Conservation (phyloP, 1,140 invertebrate species). For the Lineus longissimus region DNA sequence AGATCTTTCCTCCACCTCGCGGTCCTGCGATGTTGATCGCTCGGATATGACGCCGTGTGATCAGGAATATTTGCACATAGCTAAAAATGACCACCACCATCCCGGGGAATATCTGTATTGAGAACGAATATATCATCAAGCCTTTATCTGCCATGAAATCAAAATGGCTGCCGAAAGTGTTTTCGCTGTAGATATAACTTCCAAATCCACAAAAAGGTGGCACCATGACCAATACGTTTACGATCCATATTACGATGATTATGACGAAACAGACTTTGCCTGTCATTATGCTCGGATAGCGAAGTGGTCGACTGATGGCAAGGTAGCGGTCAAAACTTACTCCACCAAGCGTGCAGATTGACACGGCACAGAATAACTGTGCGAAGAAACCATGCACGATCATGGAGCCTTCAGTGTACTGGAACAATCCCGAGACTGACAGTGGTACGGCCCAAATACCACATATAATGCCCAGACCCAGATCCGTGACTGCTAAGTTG, state of each 20-base stretch:
- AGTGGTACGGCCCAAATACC: background rate
- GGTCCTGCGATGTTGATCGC: background rate
- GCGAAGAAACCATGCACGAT: background rate
- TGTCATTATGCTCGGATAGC: background rate
- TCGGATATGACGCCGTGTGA: background rate
- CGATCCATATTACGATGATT: background rate
- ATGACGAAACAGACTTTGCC: background rate
- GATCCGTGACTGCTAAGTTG: background rate
- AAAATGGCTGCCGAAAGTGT: background rate
- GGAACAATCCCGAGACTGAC: background rate
- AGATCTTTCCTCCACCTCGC: background rate
- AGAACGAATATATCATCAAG: background rate
- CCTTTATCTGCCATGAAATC: background rate
- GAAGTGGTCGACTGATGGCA: background rate
- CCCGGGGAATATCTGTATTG: background rate
- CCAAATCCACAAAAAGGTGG: conserved; percentile 6
- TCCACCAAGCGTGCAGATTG: background rate
- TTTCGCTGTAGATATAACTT: background rate
- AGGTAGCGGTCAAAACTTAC: conserved; percentile 6
- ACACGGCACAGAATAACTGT: conserved; percentile 7
- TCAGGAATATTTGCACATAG: background rate
- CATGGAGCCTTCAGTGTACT: background rate
- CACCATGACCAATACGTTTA: background rate
- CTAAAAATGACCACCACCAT: background rate
- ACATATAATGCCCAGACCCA: background rate